Conservation (phyloP, 2,113 vertebrate genomes). For the Spea bombifrons region DNA sequence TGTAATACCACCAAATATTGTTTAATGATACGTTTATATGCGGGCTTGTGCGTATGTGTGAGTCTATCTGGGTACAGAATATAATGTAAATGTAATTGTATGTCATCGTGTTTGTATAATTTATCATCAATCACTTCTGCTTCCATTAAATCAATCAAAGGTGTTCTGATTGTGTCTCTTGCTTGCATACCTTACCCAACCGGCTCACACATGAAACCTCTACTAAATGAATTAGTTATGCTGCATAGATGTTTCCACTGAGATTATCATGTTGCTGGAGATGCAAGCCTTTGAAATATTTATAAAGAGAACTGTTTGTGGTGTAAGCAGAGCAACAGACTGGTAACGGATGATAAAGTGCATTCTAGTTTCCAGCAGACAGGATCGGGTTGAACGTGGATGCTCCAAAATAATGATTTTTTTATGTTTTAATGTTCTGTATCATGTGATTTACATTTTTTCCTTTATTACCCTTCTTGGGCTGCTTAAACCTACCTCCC, state of each 20-base stretch:
- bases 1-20: too few species aligned
- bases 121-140: neutral
- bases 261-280: conserved; percentile 41
- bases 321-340: conserved; percentile 14
- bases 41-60: too few species aligned
- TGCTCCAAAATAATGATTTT: too few species aligned
- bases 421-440: too few species aligned
- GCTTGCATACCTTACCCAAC: neutral
- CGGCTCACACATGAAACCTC: conserved; percentile 5
- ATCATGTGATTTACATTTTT: too few species aligned
- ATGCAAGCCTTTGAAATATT: conserved; percentile 37
- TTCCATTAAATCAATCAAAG: neutral
- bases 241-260: conserved; percentile 36
- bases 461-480: too few species aligned
- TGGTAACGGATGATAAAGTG: conserved; percentile 4
- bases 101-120: too few species aligned
- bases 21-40: too few species aligned
- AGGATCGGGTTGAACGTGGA: neutral
- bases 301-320: conserved; percentile 31
- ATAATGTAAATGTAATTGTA: too few species aligned
- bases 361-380: neutral
- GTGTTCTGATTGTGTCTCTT: neutral
- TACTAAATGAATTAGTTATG: conserved; percentile 30
- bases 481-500: too few species aligned
- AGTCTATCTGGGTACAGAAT: too few species aligned